Evolutionary conservation across 2,888 invertebrate genomes (phyloP).

Genomic region (Andrena trimmerana): DNA sequence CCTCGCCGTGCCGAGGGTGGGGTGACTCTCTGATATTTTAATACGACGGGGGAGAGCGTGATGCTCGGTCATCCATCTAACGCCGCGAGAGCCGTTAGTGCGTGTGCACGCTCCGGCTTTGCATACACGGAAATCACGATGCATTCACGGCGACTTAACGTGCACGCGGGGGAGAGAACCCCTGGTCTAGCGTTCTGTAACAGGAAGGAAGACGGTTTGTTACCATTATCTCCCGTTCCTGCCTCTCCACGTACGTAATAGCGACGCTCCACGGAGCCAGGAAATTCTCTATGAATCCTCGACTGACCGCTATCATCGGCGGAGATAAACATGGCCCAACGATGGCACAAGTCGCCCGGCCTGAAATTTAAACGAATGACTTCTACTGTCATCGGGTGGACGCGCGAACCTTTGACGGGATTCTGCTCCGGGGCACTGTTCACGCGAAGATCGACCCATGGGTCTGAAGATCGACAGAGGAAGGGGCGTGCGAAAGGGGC

Average conservation of each 20-base stretch:
- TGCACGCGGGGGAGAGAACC: constrained; percentile 46
- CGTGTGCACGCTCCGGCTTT: constrained; percentile 83
- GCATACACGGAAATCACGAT: constrained; percentile 84
- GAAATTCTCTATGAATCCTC: constrained; percentile 18
- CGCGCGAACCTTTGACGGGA: too few relatives aligned
- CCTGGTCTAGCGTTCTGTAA: constrained; percentile 80
- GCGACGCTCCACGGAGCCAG: not conserved
- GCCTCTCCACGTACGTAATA: constrained; percentile 8
- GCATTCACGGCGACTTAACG: constrained; percentile 66
- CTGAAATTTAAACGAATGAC: not conserved
- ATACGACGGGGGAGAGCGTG: constrained; percentile 84
- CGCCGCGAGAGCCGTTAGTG: constrained; percentile 69
- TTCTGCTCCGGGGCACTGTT: not conserved
- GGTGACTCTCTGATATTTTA: constrained; percentile 82
- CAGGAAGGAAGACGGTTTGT: constrained; percentile 85
- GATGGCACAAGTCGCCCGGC: not conserved
- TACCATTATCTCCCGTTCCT: constrained; percentile 83
- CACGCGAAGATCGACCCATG: not conserved
- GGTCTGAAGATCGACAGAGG: constrained; percentile 6
- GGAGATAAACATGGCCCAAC: too few relatives aligned
- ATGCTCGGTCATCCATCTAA: constrained; percentile 84
- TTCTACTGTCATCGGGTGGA: not conserved
- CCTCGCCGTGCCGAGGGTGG: constrained; percentile 30
- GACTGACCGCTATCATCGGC: not conserved
- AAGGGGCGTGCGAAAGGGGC: constrained; percentile 41